A percentile compares a stretch with the other conserved stretches of the same genome.
phyloP scores from a whole-genome alignment of 1,140 invertebrate genomes.

The Zaprionus taronus region DNA sequence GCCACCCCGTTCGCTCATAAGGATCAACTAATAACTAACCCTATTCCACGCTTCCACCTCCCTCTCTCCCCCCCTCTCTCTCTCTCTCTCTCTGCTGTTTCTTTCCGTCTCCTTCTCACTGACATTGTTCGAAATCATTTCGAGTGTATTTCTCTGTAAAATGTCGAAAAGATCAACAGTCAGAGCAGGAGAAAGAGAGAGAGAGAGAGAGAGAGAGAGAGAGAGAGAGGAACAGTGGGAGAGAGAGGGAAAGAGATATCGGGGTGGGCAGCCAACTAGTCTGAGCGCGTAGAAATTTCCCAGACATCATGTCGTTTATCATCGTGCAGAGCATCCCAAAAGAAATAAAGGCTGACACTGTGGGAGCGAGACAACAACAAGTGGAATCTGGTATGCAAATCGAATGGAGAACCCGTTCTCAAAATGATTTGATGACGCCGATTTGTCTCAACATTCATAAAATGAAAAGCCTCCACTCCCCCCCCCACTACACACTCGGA shows the following conservation, averaged over 20 bases:
- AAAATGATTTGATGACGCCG: slow-evolving; percentile 75
- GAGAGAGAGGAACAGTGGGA: background rate
- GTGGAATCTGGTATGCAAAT: slow-evolving; percentile 73
- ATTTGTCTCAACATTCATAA: slow-evolving; percentile 79
- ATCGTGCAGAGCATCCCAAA: slow-evolving; percentile 32
- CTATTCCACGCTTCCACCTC: slow-evolving; percentile 17
- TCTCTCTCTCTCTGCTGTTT: slow-evolving; percentile 8
- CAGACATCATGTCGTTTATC: slow-evolving; percentile 52
- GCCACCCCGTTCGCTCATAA: slow-evolving; percentile 32
- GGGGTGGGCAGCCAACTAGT: slow-evolving; percentile 40
- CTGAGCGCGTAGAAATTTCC: slow-evolving; percentile 39
- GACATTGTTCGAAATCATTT: background rate
- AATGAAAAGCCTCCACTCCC: slow-evolving; percentile 25
- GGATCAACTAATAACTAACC: slow-evolving; percentile 69
- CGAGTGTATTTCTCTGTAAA: slow-evolving; percentile 29
- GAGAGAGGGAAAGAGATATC: slow-evolving; percentile 28
- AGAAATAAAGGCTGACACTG: slow-evolving; percentile 20
- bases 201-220: background rate
- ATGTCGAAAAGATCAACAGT: slow-evolving; percentile 13
- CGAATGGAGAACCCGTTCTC: slow-evolving; percentile 56
- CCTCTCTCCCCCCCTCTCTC: slow-evolving; percentile 32
- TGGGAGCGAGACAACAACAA: slow-evolving; percentile 55
- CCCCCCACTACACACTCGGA: too few species aligned
- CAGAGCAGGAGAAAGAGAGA: background rate
- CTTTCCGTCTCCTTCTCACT: background rate